Evolutionary conservation across 2,797 vertebrate genomes (phyloP).

Genomic region (Sebastes alutus): DNA sequence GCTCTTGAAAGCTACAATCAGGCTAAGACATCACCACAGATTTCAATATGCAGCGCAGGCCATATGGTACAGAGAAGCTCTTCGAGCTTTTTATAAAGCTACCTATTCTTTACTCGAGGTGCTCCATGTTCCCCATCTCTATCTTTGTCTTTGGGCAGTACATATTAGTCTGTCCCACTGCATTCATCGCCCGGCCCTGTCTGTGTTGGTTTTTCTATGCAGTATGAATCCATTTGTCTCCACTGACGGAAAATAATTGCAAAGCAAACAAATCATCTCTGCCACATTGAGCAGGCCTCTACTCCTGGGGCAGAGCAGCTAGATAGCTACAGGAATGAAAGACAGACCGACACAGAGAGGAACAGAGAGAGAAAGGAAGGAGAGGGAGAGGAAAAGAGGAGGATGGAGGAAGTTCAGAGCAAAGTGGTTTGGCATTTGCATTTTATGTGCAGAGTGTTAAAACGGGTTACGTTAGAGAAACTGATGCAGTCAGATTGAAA

Average conservation of each 20-base stretch:
- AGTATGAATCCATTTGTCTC: constrained; percentile 95
- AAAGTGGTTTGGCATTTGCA: constrained; percentile 74
- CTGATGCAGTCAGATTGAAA: constrained; percentile 75
- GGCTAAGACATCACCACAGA: neutral
- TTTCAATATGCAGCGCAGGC: neutral
- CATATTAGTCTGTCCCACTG: constrained; percentile 54
- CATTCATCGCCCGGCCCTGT: constrained; percentile 54
- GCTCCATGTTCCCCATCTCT: constrained; percentile 28
- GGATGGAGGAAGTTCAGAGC: constrained; percentile 45
- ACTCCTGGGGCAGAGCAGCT: constrained; percentile 82
- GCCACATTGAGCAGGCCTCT: constrained; percentile 90
- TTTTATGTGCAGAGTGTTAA: constrained; percentile 78
- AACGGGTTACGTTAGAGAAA: constrained; percentile 72
- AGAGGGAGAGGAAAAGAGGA: constrained; percentile 31
- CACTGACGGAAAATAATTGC: constrained; percentile 97
- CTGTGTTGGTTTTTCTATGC: constrained; percentile 87
- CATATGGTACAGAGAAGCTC: neutral
- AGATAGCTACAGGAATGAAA: constrained; percentile 70
- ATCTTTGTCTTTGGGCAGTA: constrained; percentile 42
- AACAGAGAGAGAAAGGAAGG: constrained; percentile 30
- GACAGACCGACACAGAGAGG: constrained; percentile 45
- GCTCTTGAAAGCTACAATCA: neutral
- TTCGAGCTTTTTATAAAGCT: neutral
- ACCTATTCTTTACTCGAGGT: constrained; percentile 14
- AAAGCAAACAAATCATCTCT: constrained; percentile 97